Conservation (phyloP, 1,140 invertebrate species). For the Zaprionus gabonicus region DNA sequence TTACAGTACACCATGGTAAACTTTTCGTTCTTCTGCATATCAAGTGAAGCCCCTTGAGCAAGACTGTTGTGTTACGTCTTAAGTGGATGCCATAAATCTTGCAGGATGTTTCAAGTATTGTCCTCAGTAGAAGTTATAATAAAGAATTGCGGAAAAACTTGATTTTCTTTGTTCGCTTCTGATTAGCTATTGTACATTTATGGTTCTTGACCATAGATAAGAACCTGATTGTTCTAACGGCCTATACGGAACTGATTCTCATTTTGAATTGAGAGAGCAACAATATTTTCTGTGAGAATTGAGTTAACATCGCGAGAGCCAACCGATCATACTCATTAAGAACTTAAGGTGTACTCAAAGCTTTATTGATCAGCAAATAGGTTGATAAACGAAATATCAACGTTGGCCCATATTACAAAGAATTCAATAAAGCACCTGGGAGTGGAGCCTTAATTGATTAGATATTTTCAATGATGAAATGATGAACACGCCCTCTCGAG, state of each 20-base stretch:
- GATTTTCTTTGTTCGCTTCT: neutral
- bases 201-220: neutral
- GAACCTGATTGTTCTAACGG: neutral
- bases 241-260: neutral
- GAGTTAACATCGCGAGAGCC: neutral
- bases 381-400: constrained; percentile 8
- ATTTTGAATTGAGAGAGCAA: neutral
- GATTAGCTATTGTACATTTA: neutral
- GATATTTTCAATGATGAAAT: constrained; percentile 6
- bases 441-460: constrained; percentile 24
- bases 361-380: neutral
- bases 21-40: too few relatives aligned
- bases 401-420: neutral
- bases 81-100: neutral
- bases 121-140: neutral
- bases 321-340: neutral
- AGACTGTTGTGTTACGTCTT: neutral
- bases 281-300: neutral
- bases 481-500: neutral
- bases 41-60: neutral
- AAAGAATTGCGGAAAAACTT: neutral
- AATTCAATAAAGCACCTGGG: constrained; percentile 5
- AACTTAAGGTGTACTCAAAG: neutral
- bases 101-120: neutral
- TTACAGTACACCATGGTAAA: constrained; percentile 2